Evolutionary conservation across 2,888 invertebrate species (phyloP), one percentile per base, ranked within the genome.

Genomic region (Idaea straminata): DNA sequence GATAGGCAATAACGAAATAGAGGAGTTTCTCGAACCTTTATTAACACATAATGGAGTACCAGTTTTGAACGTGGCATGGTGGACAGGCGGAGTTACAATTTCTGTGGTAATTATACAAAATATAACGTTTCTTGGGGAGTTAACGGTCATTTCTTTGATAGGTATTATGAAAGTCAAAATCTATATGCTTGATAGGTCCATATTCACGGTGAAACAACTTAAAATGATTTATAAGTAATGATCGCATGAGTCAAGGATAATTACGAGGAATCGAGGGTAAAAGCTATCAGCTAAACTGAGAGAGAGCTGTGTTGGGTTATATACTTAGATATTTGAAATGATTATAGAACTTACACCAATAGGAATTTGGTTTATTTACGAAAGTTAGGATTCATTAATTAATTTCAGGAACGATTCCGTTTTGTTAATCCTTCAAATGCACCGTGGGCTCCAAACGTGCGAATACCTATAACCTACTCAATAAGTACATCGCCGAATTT

Each of bases 381-480:
- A 5, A 61, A 36, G 59, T 15, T 34, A n/a, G 35, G 63, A 34
- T 57, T n/a, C n/a, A 10, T 35, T 36, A 15, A 59, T 64, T 57
- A 35, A 47, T 59, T 57, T 61, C 79, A 89, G 89, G 82, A 84
- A 73, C 81, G 83, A 4, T 87, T 88, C 61, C 71, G 81, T 4
- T 86, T 79, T 61, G 68, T 80, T 15, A 57, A 69, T 3, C 62
- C 16, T 59, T 13, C 25, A 5, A 59, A 13, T 59, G 15, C 47
- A 60, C 0, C 59, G 66, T 35, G 47, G 66, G 5, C 16, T 0
- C 71, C 47, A 35, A 62, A 60, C 15, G 35, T 74, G n/a, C 47
- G 34, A 59, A 80, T 94, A 35, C 95, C 95, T 0, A 80, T 95
- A 36, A 93, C 93, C 0, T 94, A 85, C 75, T 87, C 93, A 0